Evolutionary conservation across 1,140 invertebrate species (phyloP), one percentile per base, ranked within the genome.

Genomic region (Oedothorax gibbosus): DNA sequence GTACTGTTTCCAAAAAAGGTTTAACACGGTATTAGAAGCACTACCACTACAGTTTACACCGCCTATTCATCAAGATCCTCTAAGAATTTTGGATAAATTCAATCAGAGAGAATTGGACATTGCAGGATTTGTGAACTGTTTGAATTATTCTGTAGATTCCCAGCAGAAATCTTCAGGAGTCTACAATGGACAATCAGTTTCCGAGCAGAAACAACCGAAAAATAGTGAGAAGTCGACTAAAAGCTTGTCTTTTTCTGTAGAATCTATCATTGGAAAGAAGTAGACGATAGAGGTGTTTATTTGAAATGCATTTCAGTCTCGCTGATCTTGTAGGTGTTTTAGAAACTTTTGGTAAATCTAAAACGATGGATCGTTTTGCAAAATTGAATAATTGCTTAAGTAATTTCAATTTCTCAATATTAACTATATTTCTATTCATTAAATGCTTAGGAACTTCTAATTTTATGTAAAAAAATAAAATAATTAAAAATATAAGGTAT

Each of bases 191-290:
- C 21, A 51, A n/a, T 18, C 12, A 49, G 21, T 57, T 60, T 11
- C 11, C 79, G 14, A 9, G 14, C 8, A n/a, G 11, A n/a, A 49
- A 62, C 21, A 56, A 60, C 8, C 18, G 53, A 76, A 75, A 62
- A 62, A 65, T 50, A 62, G n/a, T 10, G 20, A 50, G 15, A 65
- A 57, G 9, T 87, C 87, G 65, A 78, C 77, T 0, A 88, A 88
- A 60, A 51, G 20, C 9, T 65, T 89, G 57, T 88, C 88, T 5
- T 89, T 89, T 80, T 88, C 88, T 15, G 88, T 89, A 12, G 88
- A 89, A 76, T 87, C 88, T 10, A 86, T 87, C 64, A 85, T 80
- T 35, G 75, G 76, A 7, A 78, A 68, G 68, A 73, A 85, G 49
- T 79, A 77, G n/a, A 5, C 18, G n/a, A 21, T n/a, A 60, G 11